Conservation (phyloP, 2,797 vertebrate species). For the Aldrovandia affinis region DNA sequence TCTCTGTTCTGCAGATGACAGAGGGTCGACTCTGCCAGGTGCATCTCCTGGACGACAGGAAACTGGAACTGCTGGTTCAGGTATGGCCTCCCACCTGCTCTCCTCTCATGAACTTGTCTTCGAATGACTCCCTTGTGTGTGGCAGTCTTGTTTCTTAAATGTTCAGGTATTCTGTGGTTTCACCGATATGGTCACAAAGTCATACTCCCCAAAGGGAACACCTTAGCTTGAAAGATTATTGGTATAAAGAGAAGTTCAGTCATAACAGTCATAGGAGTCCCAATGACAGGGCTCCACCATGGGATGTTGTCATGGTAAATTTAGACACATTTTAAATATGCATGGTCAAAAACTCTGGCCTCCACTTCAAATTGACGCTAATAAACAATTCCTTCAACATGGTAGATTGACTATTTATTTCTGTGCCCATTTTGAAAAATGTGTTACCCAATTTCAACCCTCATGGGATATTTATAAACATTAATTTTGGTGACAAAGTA, state of each 20-base stretch:
- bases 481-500: neutral
- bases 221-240: neutral
- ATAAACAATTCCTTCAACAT: neutral
- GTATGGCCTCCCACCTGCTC: constrained; percentile 62
- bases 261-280: neutral
- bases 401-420: no score
- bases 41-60: constrained; percentile 90
- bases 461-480: neutral
- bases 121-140: neutral
- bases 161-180: neutral
- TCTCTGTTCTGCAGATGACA: constrained; percentile 83
- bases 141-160: neutral
- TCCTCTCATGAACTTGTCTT: neutral
- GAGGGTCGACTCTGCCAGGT: constrained; percentile 94
- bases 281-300: neutral
- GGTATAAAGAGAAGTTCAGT: neutral
- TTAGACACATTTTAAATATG: neutral
- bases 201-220: neutral
- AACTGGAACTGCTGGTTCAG: constrained; percentile 97
- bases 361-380: neutral
- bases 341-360: neutral
- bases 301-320: neutral
- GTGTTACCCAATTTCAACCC: neutral
- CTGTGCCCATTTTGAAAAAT: neutral
- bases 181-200: neutral